A percentile compares a stretch with the other conserved stretches of the same genome.
Evolutionary conservation across 2,888 invertebrate species (phyloP).

Genomic region (Tipula unca): DNA sequence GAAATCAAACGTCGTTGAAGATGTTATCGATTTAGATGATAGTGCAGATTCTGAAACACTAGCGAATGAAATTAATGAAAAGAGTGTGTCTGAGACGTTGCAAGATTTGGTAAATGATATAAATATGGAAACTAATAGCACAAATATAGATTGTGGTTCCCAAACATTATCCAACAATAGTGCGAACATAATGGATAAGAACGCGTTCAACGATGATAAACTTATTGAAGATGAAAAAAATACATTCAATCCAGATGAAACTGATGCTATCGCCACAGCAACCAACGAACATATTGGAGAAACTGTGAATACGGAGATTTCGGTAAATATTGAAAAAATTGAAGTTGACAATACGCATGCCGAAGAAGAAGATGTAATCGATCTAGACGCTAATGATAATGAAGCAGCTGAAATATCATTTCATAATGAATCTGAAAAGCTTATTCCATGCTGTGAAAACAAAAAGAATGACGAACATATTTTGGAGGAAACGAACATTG

Average conservation of each 20-base stretch:
- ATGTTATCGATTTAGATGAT: background rate
- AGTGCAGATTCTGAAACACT: background rate
- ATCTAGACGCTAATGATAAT: background rate
- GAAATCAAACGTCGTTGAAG: background rate
- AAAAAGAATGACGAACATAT: background rate
- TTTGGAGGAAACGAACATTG: background rate
- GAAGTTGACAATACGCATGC: background rate
- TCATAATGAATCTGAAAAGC: background rate
- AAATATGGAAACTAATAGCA: background rate
- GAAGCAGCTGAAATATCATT: background rate
- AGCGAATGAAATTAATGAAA: background rate
- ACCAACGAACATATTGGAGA: background rate
- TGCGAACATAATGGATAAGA: background rate
- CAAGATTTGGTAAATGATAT: background rate
- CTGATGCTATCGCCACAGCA: background rate
- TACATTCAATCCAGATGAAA: background rate
- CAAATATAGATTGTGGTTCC: background rate
- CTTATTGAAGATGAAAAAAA: background rate
- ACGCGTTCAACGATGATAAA: background rate
- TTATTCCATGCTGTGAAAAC: background rate
- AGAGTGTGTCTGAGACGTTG: background rate
- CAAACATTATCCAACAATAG: background rate
- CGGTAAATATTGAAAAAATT: background rate
- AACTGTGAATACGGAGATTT: background rate
- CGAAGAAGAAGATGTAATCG: background rate